phyloP scores from a whole-genome alignment of 2,888 invertebrate genomes.

The Lithophane leautieri region DNA sequence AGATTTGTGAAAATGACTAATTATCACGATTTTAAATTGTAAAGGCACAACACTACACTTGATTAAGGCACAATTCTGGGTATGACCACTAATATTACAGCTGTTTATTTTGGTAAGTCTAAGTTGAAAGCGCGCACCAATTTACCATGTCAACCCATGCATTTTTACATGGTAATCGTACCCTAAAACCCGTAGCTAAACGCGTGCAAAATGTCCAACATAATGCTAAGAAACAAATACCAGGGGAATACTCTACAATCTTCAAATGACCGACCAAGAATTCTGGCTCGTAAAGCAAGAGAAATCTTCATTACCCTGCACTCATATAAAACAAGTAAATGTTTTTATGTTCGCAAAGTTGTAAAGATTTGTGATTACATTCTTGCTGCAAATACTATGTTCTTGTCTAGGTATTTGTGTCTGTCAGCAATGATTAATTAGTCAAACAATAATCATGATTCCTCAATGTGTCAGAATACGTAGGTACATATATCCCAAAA shows the following conservation, averaged over 20 bases:
- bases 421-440: neutral
- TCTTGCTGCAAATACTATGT: slow-evolving; percentile 8
- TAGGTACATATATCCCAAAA: neutral
- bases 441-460: neutral
- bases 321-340: slow-evolving; percentile 70
- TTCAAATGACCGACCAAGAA: slow-evolving; percentile 46
- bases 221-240: slow-evolving; percentile 24
- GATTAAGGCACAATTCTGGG: neutral
- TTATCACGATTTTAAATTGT: neutral
- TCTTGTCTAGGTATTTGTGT: neutral
- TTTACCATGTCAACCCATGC: slow-evolving; percentile 7
- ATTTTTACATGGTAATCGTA: slow-evolving; percentile 26
- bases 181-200: slow-evolving; percentile 2
- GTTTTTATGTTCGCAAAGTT: slow-evolving; percentile 18
- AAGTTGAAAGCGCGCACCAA: neutral
- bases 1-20: neutral
- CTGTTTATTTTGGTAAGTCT: neutral
- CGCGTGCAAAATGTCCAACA: neutral
- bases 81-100: too few relatives aligned
- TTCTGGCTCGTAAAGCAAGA: slow-evolving; percentile 39
- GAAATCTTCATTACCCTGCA: slow-evolving; percentile 67
- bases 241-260: slow-evolving; percentile 40
- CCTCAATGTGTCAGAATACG: too few relatives aligned
- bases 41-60: neutral
- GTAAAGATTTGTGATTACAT: slow-evolving; percentile 10